These are phyloP conservation scores for Plutomurus gul DNA, from an alignment of 1,140 invertebrate genomes.

Conservation along the genomic window DNA sequence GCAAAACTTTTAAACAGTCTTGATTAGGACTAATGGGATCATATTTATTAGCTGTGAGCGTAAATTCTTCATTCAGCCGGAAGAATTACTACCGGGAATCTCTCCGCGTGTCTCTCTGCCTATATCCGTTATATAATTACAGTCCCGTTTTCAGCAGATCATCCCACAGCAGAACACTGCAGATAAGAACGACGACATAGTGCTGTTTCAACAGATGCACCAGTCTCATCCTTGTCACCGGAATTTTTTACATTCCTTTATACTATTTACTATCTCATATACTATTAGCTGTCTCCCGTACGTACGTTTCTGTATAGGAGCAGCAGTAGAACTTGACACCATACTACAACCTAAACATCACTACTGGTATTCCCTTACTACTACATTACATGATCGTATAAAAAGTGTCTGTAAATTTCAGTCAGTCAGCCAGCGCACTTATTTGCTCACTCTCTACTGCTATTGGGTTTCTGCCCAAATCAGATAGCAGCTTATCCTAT, in stretches of 20 bases:
- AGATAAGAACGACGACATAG: neutral
- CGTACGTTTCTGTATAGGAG: too few relatives aligned
- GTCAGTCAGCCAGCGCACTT: neutral
- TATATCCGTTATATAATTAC: too few relatives aligned
- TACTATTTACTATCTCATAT: too few relatives aligned
- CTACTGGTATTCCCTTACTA: too few relatives aligned
- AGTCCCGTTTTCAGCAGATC: neutral
- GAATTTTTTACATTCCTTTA: constrained; percentile 3
- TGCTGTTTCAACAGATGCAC: neutral
- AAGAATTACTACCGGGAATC: neutral
- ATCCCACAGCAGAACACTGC: too few relatives aligned
- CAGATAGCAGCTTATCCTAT: neutral
- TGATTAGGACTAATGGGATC: constrained; percentile 50
- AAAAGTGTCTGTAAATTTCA: neutral
- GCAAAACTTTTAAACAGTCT: constrained; percentile 38
- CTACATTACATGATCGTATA: neutral
- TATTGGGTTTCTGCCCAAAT: constrained; percentile 26
- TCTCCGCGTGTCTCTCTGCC: neutral
- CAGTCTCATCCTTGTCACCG: neutral
- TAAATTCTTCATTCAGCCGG: constrained; percentile 32
- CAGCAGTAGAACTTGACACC: too few relatives aligned
- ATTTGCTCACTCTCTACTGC: neutral
- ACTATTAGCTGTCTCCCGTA: too few relatives aligned
- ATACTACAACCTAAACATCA: too few relatives aligned
- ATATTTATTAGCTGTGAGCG: constrained; percentile 48